Evolutionary conservation across 2,113 vertebrate genomes (phyloP), one percentile per base, ranked within the genome.

Genomic region (Ptilorrhoa leucosticta): DNA sequence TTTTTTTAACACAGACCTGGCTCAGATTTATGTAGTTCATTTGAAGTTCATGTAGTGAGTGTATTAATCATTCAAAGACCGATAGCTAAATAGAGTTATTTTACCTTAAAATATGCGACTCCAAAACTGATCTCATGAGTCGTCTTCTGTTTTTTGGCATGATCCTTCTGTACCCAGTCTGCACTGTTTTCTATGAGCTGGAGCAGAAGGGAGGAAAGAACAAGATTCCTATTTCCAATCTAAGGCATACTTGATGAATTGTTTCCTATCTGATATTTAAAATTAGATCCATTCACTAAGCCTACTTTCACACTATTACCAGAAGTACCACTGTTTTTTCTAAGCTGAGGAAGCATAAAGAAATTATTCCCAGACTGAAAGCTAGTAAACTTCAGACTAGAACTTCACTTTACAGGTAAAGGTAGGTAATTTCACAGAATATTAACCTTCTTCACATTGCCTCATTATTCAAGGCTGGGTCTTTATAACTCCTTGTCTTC

Each of bases 11-110:
- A 22, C 15, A 72, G 58, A 76, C 31, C 37, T 85, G 45, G 23
- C 66, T 77, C 35, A 80, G 51, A 80, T 94, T 80, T 92, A 85
- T 73, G 54, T 80, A 86, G 83, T 88, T 97, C 71, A 95, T 90
- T 86, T 83, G 79, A 77, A 92, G 85, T 94, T 95, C 83, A 90
- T 86, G 30, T 63, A 73, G 66, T 57, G 35, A 80, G 50, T 77
- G 26, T 58, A 80, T 93, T 88, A 88, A 65, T 92, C 54, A 51
- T 90, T 83, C n/a, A 65, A 73, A 93, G 63, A 76, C 11, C 0
- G 7, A 83, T 57, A 83, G 31, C 20, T 76, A 70, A 85, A 71
- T 82, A 51, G 92, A 83, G 30, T 90, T 90, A 80, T 42, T 91
- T 88, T 89, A 60, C 45, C 75, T 88, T 83, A 76, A 80, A 76